Percentiles rank a stretch among this genome's conserved stretches.
Evolutionary conservation across 2,113 vertebrate species (phyloP).

Genomic region (Gorsachius goisagi): DNA sequence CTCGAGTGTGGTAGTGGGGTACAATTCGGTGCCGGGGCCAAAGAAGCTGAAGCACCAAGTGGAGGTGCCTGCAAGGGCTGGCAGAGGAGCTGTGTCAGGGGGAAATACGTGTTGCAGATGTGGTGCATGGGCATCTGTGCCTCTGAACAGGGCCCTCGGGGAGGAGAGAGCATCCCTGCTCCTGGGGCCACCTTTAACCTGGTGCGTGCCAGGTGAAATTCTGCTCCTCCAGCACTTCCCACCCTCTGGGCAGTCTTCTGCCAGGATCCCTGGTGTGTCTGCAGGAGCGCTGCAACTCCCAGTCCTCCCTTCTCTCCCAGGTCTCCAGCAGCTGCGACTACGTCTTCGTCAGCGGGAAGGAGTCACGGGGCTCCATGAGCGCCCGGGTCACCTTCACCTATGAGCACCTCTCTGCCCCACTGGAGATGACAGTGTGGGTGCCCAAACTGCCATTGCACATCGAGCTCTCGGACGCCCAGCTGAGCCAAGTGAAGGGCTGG

Average conservation of each 20-base stretch:
- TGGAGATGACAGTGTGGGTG: constrained; percentile 98
- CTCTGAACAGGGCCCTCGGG: neutral
- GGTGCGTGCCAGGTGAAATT: fast-evolving
- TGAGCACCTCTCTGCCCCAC: constrained; percentile 87
- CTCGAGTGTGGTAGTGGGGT: fast-evolving
- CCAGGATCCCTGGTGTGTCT: neutral
- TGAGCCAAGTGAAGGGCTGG: constrained; percentile 98
- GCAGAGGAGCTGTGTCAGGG: neutral
- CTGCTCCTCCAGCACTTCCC: neutral
- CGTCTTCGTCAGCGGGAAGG: constrained; percentile 96
- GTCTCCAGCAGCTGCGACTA: constrained; percentile 98
- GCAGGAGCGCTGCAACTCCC: neutral
- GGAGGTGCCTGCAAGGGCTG: neutral
- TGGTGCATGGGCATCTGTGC: fast-evolving
- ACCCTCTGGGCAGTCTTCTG: neutral
- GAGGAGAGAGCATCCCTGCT: neutral
- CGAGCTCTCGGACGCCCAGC: constrained; percentile 86
- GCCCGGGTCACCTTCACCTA: constrained; percentile 95
- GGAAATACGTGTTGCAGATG: fast-evolving
- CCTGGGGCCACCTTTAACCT: fast-evolving
- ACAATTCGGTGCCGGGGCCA: fast-evolving
- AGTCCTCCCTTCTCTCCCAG: constrained; percentile 1
- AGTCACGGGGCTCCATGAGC: constrained; percentile 92
- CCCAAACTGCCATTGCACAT: constrained; percentile 93
- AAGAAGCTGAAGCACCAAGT: neutral